A percentile compares a stretch with the other conserved stretches of the same genome.
Evolutionary conservation across 2,888 invertebrate species (phyloP).

Genomic region (Lagria hirta): DNA sequence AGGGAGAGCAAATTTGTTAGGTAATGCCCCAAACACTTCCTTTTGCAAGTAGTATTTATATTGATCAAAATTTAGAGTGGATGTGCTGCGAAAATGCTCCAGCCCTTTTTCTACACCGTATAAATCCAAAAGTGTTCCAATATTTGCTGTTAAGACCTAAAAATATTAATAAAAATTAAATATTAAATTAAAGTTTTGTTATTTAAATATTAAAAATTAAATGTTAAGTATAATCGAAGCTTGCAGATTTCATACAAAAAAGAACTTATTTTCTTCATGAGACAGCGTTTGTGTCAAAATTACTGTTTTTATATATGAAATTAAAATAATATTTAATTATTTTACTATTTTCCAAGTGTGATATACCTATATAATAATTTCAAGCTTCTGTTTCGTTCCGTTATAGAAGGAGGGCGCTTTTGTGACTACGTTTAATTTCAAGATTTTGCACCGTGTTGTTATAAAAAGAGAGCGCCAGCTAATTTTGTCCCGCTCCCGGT

Average conservation of each 20-base stretch:
- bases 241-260: too few relatives aligned
- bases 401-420: too few relatives aligned
- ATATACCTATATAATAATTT: too few relatives aligned
- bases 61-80: conserved; percentile 71
- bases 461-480: too few relatives aligned
- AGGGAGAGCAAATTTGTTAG: conserved; percentile 61
- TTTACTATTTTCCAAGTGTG: not conserved
- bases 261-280: too few relatives aligned
- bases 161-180: not conserved
- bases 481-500: too few relatives aligned
- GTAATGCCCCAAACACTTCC: conserved; percentile 71
- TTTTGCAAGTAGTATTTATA: conserved; percentile 74
- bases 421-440: too few relatives aligned
- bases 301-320: not conserved
- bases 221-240: too few relatives aligned
- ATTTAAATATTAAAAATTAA: too few relatives aligned
- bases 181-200: too few relatives aligned
- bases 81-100: conserved; percentile 73
- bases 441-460: too few relatives aligned
- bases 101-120: conserved; percentile 78
- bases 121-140: conserved; percentile 74
- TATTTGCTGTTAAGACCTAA: conserved; percentile 79
- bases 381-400: too few relatives aligned
- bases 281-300: not conserved
- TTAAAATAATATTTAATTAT: not conserved